Base-by-base conservation (phyloP, 2,888 invertebrate species). In the Panopea generosa region DNA sequence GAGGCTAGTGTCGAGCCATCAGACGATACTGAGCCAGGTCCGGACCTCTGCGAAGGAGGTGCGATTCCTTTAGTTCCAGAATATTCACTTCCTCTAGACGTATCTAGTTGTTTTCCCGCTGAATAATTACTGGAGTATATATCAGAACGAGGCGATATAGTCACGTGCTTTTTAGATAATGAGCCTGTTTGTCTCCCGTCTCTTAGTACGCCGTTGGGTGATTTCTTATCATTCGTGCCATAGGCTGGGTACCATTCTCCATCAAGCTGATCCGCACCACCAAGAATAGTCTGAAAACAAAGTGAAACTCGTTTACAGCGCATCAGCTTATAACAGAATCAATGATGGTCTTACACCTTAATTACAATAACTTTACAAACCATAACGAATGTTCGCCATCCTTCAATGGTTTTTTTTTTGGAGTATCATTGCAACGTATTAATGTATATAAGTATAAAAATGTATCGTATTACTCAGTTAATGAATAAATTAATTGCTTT, bases 141-240 rank as follows among this genome's bases (percentile, higher is more conserved):
- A 38, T 72, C 57, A 14, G 78, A 74, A 9, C 59, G 62, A 14
- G 87, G 87, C 7, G 86, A 83, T 61, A 89, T 83, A 9, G 89
- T 87, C 60, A 89, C 89, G 50, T 83, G 82, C 60, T 88, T 87
- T 63, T 88, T 89, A 20, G 80, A 57, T 11, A 77, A 70, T 14
- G 84, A 74, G 6, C 77, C 71, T 6, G 52, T 76, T 49, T 81
- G 83, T 24, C 73, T 55, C 26, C 82, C 84, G 49, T 82, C 83
- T 60, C 77, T 81, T 7, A 87, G 77, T 7, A 84, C 78, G 40
- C 84, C 81, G 45, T 86, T 85, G 1, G 84, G 84, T 4, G 83
- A 81, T 40, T 78, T 76, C 59, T 87, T 86, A 60, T 87, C 85
- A 20, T 86, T 69, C 20, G 79, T 75, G 1, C 86, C 84, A 62